These are phyloP conservation scores for Diglossa cyanea DNA, from an alignment of 2,797 vertebrate genomes.

Conservation along the genomic window DNA sequence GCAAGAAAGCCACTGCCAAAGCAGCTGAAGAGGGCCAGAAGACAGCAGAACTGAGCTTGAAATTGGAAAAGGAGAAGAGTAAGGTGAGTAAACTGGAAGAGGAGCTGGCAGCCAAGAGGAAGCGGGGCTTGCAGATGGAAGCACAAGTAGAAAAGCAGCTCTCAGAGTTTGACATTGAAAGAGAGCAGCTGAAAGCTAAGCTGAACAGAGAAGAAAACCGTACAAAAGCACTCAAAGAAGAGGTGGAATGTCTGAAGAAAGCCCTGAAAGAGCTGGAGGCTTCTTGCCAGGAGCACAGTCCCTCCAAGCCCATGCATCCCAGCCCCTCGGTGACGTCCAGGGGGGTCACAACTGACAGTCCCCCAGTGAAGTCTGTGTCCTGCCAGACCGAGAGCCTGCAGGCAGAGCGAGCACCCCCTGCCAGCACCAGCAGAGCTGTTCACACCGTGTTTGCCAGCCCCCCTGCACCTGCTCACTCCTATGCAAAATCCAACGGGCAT, in stretches of 20 bases:
- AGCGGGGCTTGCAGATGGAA: constrained; percentile 81
- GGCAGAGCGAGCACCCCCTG: constrained; percentile 30
- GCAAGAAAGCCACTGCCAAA: constrained; percentile 88
- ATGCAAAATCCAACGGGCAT: constrained; percentile 78
- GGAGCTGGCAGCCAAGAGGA: constrained; percentile 82
- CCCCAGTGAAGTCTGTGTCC: constrained; percentile 64
- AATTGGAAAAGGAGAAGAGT: constrained; percentile 85
- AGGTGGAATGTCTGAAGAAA: constrained; percentile 82
- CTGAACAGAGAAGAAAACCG: constrained; percentile 88
- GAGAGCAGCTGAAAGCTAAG: constrained; percentile 84
- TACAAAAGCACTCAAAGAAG: constrained; percentile 84
- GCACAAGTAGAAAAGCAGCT: constrained; percentile 86
- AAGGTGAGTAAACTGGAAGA: constrained; percentile 79
- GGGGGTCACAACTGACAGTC: constrained; percentile 59
- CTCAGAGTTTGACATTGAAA: constrained; percentile 87
- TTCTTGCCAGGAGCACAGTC: neutral
- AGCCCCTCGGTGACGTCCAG: constrained; percentile 12
- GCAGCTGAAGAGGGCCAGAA: constrained; percentile 90
- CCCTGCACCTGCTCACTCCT: constrained; percentile 24
- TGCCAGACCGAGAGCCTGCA: constrained; percentile 81
- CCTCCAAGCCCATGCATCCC: neutral
- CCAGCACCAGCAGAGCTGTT: neutral
- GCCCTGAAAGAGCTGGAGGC: constrained; percentile 72
- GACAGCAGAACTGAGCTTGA: constrained; percentile 79
- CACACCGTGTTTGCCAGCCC: neutral